Conservation (phyloP, 2,888 invertebrate species). For the Dastarcus helophoroides region DNA sequence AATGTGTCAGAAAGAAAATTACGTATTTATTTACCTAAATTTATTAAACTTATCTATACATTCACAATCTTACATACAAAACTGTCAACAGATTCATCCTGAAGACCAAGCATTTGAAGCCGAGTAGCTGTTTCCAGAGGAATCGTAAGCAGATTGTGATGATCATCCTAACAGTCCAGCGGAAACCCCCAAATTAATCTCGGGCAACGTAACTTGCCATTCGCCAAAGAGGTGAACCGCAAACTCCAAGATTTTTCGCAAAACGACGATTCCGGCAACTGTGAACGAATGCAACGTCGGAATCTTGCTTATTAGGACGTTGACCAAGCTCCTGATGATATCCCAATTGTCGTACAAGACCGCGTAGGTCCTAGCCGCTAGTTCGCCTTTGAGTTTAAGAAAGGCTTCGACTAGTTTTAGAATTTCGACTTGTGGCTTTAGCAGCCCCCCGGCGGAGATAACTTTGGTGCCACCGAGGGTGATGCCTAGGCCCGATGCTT, state of each 20-base stretch:
- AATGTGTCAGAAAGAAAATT: no score
- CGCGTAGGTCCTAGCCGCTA: slow-evolving; percentile 15
- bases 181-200: no score
- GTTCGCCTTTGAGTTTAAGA: slow-evolving; percentile 19
- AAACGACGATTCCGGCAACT: slow-evolving; percentile 17
- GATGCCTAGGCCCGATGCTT: slow-evolving; percentile 7
- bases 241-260: slow-evolving; percentile 21
- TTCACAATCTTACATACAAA: no score
- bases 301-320: slow-evolving; percentile 16
- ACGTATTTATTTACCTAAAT: no score
- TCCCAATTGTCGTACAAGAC: slow-evolving; percentile 21
- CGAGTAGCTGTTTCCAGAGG: no score
- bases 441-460: slow-evolving; percentile 5
- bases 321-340: slow-evolving; percentile 15
- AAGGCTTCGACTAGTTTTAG: slow-evolving; percentile 20
- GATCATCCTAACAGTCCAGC: no score
- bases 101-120: no score
- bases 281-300: slow-evolving; percentile 19
- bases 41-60: no score
- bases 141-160: no score
- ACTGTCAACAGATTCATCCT: no score
- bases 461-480: slow-evolving; percentile 2
- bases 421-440: slow-evolving; percentile 19
- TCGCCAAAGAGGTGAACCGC: slow-evolving; percentile 15
- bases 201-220: slow-evolving; percentile 17